A percentile compares a stretch with the other conserved stretches of the same genome.
Conservation (phyloP, 2,113 vertebrate species). For the Oncorhynchus clarkii region DNA sequence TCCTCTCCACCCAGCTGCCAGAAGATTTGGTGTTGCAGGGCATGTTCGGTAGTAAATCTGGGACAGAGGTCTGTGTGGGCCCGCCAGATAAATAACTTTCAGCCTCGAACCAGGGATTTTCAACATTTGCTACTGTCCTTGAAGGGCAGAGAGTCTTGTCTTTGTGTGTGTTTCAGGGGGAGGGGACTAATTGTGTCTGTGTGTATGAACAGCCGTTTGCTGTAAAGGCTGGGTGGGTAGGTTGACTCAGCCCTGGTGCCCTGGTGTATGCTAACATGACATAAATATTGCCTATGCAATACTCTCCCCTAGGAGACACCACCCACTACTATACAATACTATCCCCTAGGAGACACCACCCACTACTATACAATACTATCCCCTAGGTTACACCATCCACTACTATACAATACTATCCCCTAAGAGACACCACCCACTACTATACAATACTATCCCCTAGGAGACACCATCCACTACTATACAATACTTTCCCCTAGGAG, state of each 20-base stretch:
- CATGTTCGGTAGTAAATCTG: slow-evolving; percentile 69
- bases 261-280: slow-evolving; percentile 50
- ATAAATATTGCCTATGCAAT: slow-evolving; percentile 26
- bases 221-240: slow-evolving; percentile 38
- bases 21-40: slow-evolving; percentile 70
- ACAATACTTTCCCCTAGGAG: no score
- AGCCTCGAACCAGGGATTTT: slow-evolving; percentile 63
- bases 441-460: no score
- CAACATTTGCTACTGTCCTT: slow-evolving; percentile 67
- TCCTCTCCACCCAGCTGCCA: slow-evolving; percentile 34
- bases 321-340: no score
- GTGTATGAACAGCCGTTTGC: slow-evolving; percentile 46
- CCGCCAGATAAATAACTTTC: slow-evolving; percentile 74
- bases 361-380: no score
- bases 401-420: slow-evolving; percentile 27
- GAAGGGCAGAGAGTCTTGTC: slow-evolving; percentile 40
- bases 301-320: no score
- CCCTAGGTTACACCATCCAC: no score
- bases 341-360: no score
- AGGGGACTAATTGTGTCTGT: no score
- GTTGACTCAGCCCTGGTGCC: slow-evolving; percentile 59
- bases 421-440: slow-evolving; percentile 16
- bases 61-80: slow-evolving; percentile 71
- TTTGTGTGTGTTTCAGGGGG: neutral
- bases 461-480: no score